phyloP scores from a whole-genome alignment of 30 jellyfish, hydroid and myxozoan species.

The Phacellophora camtschatica region DNA sequence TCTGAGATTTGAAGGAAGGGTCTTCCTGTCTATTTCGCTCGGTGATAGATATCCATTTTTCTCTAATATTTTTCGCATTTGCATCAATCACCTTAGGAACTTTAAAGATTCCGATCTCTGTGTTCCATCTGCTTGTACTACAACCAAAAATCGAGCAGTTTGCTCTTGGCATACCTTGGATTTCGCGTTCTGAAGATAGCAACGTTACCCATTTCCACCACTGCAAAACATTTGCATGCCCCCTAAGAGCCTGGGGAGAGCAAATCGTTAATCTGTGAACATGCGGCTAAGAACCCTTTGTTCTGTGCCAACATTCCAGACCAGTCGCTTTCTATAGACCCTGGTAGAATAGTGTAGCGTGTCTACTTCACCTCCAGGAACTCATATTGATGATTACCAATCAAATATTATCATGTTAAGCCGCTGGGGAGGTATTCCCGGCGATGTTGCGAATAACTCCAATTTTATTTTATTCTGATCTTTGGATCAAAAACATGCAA shows the following conservation, averaged over 20 bases:
- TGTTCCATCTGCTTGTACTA: slow-evolving; percentile 38
- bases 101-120: slow-evolving; percentile 42
- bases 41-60: slow-evolving; percentile 29
- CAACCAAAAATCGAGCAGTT: slow-evolving; percentile 55
- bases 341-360: not conserved
- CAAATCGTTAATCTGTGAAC: slow-evolving; percentile 23
- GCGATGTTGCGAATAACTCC: too few relatives aligned
- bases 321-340: slow-evolving; percentile 33
- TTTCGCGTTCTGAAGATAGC: not conserved
- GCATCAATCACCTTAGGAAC: slow-evolving; percentile 48
- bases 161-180: slow-evolving; percentile 49
- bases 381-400: too few relatives aligned
- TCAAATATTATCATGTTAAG: too few relatives aligned
- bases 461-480: too few relatives aligned
- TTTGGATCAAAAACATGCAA: too few relatives aligned
- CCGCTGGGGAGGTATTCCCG: too few relatives aligned
- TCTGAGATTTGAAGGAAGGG: slow-evolving; percentile 46
- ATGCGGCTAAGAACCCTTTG: slow-evolving; percentile 24
- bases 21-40: slow-evolving; percentile 58
- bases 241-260: slow-evolving; percentile 49
- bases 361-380: too few relatives aligned
- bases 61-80: slow-evolving; percentile 49
- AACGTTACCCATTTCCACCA: not conserved
- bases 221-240: not conserved
- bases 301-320: slow-evolving; percentile 44